Evolutionary conservation across 2,888 invertebrate genomes (phyloP).

Genomic region (Hesperia comma): DNA sequence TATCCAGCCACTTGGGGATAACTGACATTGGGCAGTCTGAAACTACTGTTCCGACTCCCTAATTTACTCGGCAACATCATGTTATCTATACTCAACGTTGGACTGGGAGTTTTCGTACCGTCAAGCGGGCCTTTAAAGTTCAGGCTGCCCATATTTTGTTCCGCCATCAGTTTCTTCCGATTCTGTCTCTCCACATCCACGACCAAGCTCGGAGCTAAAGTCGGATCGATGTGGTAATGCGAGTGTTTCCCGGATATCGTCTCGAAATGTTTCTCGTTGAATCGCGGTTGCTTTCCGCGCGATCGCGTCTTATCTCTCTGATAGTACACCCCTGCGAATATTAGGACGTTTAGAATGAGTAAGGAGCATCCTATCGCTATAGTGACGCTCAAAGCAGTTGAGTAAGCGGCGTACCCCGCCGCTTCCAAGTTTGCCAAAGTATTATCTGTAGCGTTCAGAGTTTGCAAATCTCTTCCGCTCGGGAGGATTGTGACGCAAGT

Average conservation of each 20-base stretch:
- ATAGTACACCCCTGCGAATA: constrained; percentile 93
- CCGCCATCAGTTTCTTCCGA: constrained; percentile 78
- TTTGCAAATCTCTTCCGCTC: constrained; percentile 78
- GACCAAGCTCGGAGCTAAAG: constrained; percentile 91
- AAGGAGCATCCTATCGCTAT: constrained; percentile 93
- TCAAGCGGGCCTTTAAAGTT: constrained; percentile 85
- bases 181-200: constrained; percentile 89
- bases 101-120: constrained; percentile 84
- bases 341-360: constrained; percentile 91
- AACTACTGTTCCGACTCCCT: constrained; percentile 80
- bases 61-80: constrained; percentile 80
- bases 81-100: constrained; percentile 84
- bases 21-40: constrained; percentile 72
- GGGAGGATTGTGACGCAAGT: constrained; percentile 88
- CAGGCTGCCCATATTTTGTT: constrained; percentile 80
- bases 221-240: constrained; percentile 90
- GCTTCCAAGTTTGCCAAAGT: constrained; percentile 91
- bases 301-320: constrained; percentile 89
- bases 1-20: constrained; percentile 76
- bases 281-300: constrained; percentile 89
- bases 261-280: constrained; percentile 88
- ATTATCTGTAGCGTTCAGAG: constrained; percentile 85
- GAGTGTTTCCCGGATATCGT: constrained; percentile 91
- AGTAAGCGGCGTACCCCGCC: constrained; percentile 90
- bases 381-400: constrained; percentile 90